phyloP scores from a whole-genome alignment of 1,140 invertebrate species.

The Drosophila azteca region DNA sequence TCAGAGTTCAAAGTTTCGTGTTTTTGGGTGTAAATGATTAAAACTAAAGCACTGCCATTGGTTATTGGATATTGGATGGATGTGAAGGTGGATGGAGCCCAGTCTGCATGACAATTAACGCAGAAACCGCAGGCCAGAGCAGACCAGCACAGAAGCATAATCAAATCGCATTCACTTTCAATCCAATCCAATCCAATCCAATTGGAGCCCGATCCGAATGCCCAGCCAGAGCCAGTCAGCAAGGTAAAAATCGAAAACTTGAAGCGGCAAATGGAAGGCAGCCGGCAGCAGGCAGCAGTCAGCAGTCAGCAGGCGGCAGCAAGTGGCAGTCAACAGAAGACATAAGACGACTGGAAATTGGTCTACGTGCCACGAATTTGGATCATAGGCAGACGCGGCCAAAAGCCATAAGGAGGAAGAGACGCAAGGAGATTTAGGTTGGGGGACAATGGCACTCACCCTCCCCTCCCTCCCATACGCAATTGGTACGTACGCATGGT shows the following conservation, averaged over 20 bases:
- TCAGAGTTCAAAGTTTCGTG: neutral
- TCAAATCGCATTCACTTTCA: constrained; percentile 72
- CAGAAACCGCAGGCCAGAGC: neutral
- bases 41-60: constrained; percentile 63
- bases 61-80: constrained; percentile 8
- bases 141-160: constrained; percentile 26
- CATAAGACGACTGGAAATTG: constrained; percentile 51
- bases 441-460: constrained; percentile 11
- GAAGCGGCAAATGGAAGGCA: constrained; percentile 12
- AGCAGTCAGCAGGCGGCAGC: constrained; percentile 16
- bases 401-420: constrained; percentile 30
- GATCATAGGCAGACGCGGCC: constrained; percentile 57
- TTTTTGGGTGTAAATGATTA: constrained; percentile 53
- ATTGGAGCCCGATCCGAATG: constrained; percentile 2
- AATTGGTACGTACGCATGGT: constrained; percentile 42
- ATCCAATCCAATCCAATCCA: constrained; percentile 34
- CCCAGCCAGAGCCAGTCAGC: constrained; percentile 8
- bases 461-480: constrained; percentile 15
- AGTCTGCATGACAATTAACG: constrained; percentile 67
- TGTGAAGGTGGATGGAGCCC: neutral
- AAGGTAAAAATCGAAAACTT: constrained; percentile 21
- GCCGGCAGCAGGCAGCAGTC: neutral
- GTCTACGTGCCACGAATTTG: constrained; percentile 68
- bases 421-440: constrained; percentile 12
- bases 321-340: neutral